Evolutionary conservation across 2,113 vertebrate species (phyloP).

Genomic region (Illadopsis cleaveri): DNA sequence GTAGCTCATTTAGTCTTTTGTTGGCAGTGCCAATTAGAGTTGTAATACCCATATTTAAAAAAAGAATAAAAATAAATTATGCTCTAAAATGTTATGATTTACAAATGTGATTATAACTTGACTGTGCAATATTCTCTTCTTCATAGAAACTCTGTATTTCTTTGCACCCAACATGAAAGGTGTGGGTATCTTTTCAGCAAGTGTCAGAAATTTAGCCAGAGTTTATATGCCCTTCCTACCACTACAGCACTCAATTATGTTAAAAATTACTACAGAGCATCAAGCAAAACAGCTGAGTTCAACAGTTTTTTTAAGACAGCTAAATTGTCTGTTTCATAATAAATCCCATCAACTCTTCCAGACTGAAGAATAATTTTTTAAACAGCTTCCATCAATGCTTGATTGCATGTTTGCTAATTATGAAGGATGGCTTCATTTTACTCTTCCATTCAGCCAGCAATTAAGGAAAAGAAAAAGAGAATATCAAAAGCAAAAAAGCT

Average conservation of each 20-base stretch:
- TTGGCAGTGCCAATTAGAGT: not conserved
- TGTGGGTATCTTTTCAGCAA: not conserved
- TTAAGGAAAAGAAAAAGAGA: not conserved
- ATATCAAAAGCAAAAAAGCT: not conserved
- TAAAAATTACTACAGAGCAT: not conserved
- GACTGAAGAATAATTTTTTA: not conserved
- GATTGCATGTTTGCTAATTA: not conserved
- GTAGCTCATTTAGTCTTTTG: not conserved
- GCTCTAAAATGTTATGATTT: not conserved
- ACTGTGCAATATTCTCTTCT: not conserved
- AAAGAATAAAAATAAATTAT: no score
- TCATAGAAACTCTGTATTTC: not conserved
- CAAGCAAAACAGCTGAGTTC: not conserved
- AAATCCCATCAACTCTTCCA: not conserved
- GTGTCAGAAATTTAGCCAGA: not conserved
- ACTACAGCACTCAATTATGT: rapidly evolving
- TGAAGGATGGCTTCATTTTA: not conserved
- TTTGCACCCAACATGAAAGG: not conserved
- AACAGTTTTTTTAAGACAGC: not conserved
- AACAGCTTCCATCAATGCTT: not conserved
- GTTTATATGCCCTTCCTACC: not conserved
- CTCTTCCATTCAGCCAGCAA: not conserved
- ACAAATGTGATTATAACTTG: not conserved
- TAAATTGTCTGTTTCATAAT: not conserved
- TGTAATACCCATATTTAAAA: not conserved